A percentile compares a stretch with the other conserved stretches of the same genome.
phyloP scores from a whole-genome alignment of 2,888 invertebrate species.

The Glaucopsyche alexis region DNA sequence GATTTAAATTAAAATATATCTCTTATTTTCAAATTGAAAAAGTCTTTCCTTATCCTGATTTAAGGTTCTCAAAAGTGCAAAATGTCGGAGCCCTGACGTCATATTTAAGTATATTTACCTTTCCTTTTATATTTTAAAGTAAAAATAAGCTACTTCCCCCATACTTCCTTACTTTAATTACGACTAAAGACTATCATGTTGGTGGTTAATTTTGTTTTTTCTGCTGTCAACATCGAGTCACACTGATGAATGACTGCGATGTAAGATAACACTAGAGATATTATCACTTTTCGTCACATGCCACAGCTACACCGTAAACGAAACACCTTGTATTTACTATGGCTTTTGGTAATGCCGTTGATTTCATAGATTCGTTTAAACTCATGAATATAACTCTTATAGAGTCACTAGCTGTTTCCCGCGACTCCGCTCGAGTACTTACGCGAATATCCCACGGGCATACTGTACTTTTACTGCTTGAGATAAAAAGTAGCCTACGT shows the following conservation, averaged over 20 bases:
- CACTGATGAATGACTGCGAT: slow-evolving; percentile 49
- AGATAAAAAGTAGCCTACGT: too few relatives aligned
- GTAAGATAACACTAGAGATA: slow-evolving; percentile 1
- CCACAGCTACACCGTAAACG: not conserved
- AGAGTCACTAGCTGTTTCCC: too few relatives aligned
- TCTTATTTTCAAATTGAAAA: too few relatives aligned
- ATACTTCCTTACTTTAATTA: slow-evolving; percentile 50
- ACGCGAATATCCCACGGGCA: too few relatives aligned
- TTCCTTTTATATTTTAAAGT: slow-evolving; percentile 30
- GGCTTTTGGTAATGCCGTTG: not conserved
- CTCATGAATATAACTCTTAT: too few relatives aligned
- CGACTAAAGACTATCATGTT: slow-evolving; percentile 55
- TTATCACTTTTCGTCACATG: not conserved
- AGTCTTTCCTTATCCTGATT: too few relatives aligned
- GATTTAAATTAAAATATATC: too few relatives aligned
- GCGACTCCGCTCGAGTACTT: too few relatives aligned
- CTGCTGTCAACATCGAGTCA: slow-evolving; percentile 42
- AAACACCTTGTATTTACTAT: not conserved
- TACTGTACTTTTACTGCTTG: too few relatives aligned
- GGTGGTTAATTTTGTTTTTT: slow-evolving; percentile 43
- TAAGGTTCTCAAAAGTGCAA: too few relatives aligned
- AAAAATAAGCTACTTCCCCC: slow-evolving; percentile 41
- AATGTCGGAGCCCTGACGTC: too few relatives aligned
- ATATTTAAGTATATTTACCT: too few relatives aligned
- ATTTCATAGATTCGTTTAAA: not conserved